phyloP scores from a whole-genome alignment of 2,113 vertebrate genomes.

The Lophochroa leadbeateri region DNA sequence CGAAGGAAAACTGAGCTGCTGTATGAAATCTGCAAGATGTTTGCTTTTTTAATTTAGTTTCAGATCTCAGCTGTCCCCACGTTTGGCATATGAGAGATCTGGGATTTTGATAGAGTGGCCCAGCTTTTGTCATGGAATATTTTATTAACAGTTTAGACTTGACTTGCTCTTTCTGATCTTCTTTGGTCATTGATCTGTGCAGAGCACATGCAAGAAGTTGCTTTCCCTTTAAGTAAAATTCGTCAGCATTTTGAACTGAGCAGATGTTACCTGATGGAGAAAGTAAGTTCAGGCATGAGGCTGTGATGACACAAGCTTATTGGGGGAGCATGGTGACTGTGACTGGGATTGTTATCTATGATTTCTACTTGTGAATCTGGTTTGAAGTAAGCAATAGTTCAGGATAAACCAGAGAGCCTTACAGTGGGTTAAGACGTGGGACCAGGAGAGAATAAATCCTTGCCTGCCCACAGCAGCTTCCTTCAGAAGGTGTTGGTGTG shows the following conservation, averaged over 20 bases:
- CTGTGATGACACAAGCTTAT: not conserved
- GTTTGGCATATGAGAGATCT: not conserved
- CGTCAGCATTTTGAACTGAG: not conserved
- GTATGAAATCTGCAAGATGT: not conserved
- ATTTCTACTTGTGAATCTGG: not conserved
- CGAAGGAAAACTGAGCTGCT: not conserved
- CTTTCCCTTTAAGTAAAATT: not conserved
- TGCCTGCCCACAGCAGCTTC: not conserved
- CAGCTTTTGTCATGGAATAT: not conserved
- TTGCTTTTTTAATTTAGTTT: not conserved
- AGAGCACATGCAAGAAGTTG: not conserved
- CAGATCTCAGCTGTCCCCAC: not conserved
- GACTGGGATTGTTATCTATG: not conserved
- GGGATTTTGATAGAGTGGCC: not conserved
- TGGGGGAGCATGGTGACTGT: not conserved
- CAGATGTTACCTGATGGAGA: not conserved
- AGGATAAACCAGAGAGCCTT: not conserved
- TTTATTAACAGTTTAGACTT: not conserved
- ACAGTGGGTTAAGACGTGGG: not conserved
- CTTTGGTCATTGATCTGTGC: not conserved
- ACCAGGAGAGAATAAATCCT: not conserved
- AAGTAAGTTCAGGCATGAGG: not conserved
- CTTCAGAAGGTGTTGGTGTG: not conserved
- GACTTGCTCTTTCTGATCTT: not conserved
- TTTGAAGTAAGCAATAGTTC: not conserved